Conservation (phyloP, 2,888 invertebrate genomes). For the Heteropelma amictum region DNA sequence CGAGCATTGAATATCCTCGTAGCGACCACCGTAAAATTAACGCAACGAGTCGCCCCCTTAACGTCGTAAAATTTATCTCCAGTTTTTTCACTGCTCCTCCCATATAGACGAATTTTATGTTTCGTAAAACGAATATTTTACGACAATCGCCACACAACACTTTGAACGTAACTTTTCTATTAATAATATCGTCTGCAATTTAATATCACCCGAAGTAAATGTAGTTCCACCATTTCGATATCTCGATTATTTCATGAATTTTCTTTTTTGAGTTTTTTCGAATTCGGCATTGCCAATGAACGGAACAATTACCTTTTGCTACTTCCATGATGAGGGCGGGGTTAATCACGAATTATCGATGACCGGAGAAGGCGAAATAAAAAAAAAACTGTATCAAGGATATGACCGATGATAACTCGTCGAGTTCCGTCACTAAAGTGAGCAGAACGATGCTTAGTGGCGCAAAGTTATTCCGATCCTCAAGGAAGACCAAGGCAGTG, state of each 20-base stretch:
- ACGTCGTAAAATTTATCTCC: constrained; percentile 10
- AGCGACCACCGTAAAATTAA: background rate
- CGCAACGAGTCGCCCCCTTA: background rate
- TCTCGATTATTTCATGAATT: too few species aligned
- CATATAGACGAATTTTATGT: constrained; percentile 1
- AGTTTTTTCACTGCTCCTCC: background rate
- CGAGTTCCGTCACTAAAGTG: constrained; percentile 68
- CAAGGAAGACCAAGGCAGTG: constrained; percentile 61
- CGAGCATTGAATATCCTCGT: background rate
- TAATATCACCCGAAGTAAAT: too few species aligned
- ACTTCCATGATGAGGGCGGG: constrained; percentile 8
- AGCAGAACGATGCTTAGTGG: constrained; percentile 60
- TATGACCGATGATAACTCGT: constrained; percentile 45
- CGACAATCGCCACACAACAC: constrained; percentile 1
- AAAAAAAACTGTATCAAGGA: background rate
- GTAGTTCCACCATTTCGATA: too few species aligned
- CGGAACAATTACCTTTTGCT: constrained; percentile 15
- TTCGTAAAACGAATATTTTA: constrained; percentile 11
- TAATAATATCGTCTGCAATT: background rate
- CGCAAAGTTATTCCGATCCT: constrained; percentile 72
- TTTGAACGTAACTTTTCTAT: background rate
- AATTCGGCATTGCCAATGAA: background rate
- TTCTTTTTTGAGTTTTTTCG: background rate
- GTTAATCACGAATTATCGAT: too few species aligned
- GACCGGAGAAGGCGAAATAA: background rate